These are phyloP conservation scores for Lacerta bilineata DNA, from an alignment of 2,797 vertebrate genomes.

Conservation along the genomic window DNA sequence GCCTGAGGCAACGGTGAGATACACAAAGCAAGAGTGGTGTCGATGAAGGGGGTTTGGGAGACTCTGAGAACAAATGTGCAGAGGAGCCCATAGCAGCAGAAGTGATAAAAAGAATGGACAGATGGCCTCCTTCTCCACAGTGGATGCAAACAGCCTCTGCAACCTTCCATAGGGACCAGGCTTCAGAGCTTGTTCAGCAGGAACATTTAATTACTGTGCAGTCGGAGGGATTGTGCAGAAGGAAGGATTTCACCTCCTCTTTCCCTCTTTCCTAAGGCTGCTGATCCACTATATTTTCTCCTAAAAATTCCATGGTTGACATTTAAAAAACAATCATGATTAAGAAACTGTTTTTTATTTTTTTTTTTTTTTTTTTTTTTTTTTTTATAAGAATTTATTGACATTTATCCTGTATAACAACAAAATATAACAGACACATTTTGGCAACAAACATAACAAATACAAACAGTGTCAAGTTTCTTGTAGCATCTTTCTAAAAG, in stretches of 20 bases:
- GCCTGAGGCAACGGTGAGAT: slow-evolving; percentile 20
- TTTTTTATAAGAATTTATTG: too few species aligned
- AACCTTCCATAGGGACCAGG: slow-evolving; percentile 28
- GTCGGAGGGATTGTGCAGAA: background rate
- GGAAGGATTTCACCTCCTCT: background rate
- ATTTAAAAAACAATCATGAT: slow-evolving; percentile 21
- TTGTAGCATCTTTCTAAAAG: too few species aligned
- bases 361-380: too few species aligned
- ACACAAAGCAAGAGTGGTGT: background rate
- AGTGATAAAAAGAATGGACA: slow-evolving; percentile 44
- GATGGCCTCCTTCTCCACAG: slow-evolving; percentile 38
- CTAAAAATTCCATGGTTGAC: background rate
- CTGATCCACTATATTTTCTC: background rate
- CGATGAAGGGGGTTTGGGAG: background rate
- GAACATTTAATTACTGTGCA: slow-evolving; percentile 40
- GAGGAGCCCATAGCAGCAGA: slow-evolving; percentile 14
- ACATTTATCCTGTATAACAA: too few species aligned
- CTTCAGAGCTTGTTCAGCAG: slow-evolving; percentile 30
- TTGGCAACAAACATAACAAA: too few species aligned
- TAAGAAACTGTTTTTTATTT: background rate
- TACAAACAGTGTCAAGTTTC: too few species aligned
- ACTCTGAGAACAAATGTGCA: slow-evolving; percentile 13
- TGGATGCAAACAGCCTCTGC: slow-evolving; percentile 32
- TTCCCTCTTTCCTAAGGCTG: background rate
- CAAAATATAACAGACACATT: too few species aligned